Conservation (phyloP, 2,888 invertebrate genomes). For the Lasioglossum vierecki region DNA sequence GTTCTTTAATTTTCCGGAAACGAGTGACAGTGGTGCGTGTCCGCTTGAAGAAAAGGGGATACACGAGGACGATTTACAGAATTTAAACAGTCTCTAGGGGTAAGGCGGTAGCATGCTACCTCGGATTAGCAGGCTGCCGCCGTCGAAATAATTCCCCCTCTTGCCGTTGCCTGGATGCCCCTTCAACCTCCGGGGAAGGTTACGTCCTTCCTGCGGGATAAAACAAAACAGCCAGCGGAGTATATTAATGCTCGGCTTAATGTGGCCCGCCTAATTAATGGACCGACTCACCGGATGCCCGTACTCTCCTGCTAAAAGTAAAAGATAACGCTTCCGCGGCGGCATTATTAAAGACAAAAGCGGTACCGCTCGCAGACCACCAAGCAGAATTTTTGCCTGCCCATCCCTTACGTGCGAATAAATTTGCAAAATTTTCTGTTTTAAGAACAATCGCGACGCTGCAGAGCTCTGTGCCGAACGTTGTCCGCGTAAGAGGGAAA, state of each 20-base stretch:
- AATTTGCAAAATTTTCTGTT: not conserved
- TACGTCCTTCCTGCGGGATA: slow-evolving; percentile 83
- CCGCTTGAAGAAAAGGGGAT: slow-evolving; percentile 40
- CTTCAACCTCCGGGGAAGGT: slow-evolving; percentile 68
- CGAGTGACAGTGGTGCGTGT: slow-evolving; percentile 16
- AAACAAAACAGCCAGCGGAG: slow-evolving; percentile 84
- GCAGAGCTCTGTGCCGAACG: not conserved
- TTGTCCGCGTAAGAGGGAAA: not conserved
- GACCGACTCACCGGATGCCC: slow-evolving; percentile 81
- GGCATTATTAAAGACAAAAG: slow-evolving; percentile 79
- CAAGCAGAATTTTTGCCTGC: slow-evolving; percentile 35
- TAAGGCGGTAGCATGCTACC: slow-evolving; percentile 77
- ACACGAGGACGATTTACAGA: slow-evolving; percentile 79
- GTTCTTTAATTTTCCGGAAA: slow-evolving; percentile 45
- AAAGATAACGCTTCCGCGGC: slow-evolving; percentile 79
- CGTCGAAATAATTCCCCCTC: slow-evolving; percentile 72
- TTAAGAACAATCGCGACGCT: not conserved
- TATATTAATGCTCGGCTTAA: slow-evolving; percentile 84
- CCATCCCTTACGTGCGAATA: not conserved
- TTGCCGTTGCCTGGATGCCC: slow-evolving; percentile 60
- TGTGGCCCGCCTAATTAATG: slow-evolving; percentile 84
- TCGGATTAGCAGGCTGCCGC: slow-evolving; percentile 74
- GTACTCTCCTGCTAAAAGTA: slow-evolving; percentile 76
- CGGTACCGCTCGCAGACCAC: slow-evolving; percentile 32
- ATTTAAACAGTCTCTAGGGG: slow-evolving; percentile 82